Conservation (phyloP, 2,113 vertebrate species). For the Dipodomys stephensi region DNA sequence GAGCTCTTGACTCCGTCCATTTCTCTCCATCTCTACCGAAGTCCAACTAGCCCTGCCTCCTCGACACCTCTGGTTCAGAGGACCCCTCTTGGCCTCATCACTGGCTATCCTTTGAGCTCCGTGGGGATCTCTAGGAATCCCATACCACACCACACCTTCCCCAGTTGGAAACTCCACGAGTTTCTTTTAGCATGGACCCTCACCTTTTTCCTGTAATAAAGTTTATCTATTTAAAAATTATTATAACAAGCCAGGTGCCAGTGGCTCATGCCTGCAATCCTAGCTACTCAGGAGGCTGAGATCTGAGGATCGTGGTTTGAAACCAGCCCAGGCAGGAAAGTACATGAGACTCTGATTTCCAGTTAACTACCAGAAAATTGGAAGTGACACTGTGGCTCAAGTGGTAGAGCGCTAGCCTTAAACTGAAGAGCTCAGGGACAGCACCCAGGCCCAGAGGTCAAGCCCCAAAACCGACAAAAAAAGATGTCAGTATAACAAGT, state of each 20-base stretch:
- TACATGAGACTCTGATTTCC: too few species aligned
- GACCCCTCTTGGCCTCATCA: accelerated
- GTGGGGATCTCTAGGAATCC: neutral
- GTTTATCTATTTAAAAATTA: neutral
- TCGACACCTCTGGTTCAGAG: neutral
- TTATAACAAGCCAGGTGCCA: too few species aligned
- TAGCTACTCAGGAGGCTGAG: too few species aligned
- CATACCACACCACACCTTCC: neutral
- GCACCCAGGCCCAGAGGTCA: too few species aligned
- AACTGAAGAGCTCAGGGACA: too few species aligned
- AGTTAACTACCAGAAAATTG: too few species aligned
- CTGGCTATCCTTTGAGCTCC: neutral
- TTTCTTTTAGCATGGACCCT: neutral
- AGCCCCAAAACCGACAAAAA: too few species aligned
- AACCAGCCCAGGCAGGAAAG: too few species aligned
- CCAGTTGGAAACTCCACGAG: neutral
- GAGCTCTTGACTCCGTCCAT: neutral
- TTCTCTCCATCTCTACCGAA: neutral
- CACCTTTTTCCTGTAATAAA: neutral
- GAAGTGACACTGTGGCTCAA: too few species aligned
- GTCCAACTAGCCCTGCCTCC: neutral
- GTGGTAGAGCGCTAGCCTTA: too few species aligned
- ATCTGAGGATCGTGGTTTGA: too few species aligned
- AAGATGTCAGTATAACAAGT: neutral
- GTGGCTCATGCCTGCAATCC: too few species aligned